phyloP scores from a whole-genome alignment of 2,113 vertebrate species.

The Lasiurus cinereus region DNA sequence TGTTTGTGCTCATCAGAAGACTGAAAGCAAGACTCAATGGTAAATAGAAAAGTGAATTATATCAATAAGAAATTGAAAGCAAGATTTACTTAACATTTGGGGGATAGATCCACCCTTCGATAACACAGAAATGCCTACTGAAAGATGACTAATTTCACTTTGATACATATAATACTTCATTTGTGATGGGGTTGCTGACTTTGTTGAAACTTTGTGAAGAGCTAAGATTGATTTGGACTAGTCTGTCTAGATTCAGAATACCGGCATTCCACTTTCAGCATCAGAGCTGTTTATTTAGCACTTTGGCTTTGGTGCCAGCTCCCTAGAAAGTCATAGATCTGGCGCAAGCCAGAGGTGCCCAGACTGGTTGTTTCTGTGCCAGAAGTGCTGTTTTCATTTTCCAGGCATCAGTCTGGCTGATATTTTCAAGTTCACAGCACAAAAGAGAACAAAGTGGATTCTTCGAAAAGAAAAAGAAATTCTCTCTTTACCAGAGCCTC shows the following conservation, averaged over 20 bases:
- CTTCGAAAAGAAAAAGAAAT: conserved; percentile 42
- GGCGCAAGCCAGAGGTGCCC: conserved; percentile 75
- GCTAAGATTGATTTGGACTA: conserved; percentile 30
- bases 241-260: conserved; percentile 59
- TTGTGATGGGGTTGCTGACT: not conserved
- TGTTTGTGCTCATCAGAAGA: conserved; percentile 19
- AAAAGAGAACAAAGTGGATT: conserved; percentile 63
- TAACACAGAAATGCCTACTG: not conserved
- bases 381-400: conserved; percentile 78
- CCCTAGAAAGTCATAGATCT: conserved; percentile 83
- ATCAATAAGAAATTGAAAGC: conserved; percentile 62
- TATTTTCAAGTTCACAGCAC: conserved; percentile 62
- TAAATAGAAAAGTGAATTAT: conserved; percentile 41
- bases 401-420: conserved; percentile 66
- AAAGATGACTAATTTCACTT: not conserved
- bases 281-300: conserved; percentile 71
- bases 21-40: not conserved
- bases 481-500: not conserved
- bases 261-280: conserved; percentile 52
- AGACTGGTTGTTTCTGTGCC: conserved; percentile 77
- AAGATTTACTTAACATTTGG: conserved; percentile 7
- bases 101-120: not conserved
- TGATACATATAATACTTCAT: not conserved
- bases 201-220: conserved; percentile 24
- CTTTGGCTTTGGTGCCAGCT: conserved; percentile 76